These are phyloP conservation scores for Ischnura elegans DNA, from an alignment of 2,888 invertebrate genomes.

Conservation along the genomic window DNA sequence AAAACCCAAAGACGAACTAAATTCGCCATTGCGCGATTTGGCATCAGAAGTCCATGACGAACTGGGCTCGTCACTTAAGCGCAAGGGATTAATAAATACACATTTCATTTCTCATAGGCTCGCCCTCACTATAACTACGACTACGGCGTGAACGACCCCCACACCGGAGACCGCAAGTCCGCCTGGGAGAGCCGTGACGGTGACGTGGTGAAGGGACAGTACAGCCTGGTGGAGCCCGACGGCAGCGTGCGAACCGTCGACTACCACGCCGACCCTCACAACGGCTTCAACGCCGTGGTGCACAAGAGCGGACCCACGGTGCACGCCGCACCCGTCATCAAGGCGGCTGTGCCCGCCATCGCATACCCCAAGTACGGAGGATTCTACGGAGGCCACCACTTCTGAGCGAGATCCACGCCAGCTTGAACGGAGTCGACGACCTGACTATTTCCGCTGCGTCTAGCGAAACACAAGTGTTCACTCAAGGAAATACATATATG, in stretches of 20 bases:
- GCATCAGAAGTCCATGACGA: too few relatives aligned
- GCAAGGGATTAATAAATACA: too few relatives aligned
- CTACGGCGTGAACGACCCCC: constrained; percentile 29
- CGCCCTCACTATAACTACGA: constrained; percentile 12
- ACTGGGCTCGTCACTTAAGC: too few relatives aligned
- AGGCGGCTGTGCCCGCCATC: neutral
- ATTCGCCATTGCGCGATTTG: too few relatives aligned
- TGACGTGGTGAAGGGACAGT: constrained; percentile 21
- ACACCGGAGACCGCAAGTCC: constrained; percentile 21
- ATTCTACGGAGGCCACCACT: neutral
- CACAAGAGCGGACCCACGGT: constrained; percentile 15
- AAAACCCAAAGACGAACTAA: too few relatives aligned
- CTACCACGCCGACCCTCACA: constrained; percentile 28
- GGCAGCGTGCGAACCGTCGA: constrained; percentile 42
- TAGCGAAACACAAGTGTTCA: neutral
- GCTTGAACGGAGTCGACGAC: neutral
- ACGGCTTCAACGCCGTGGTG: constrained; percentile 61
- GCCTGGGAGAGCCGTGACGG: constrained; percentile 28
- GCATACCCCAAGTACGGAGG: neutral
- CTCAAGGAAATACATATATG: neutral
- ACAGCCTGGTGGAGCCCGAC: constrained; percentile 25
- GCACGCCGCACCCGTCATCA: constrained; percentile 5
- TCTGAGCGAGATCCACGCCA: neutral
- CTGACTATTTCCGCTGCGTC: neutral
- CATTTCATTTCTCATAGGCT: neutral